Evolutionary conservation across 2,797 vertebrate species (phyloP), one percentile per base, ranked within the genome.

Genomic region (Myioborus melanocephalus): DNA sequence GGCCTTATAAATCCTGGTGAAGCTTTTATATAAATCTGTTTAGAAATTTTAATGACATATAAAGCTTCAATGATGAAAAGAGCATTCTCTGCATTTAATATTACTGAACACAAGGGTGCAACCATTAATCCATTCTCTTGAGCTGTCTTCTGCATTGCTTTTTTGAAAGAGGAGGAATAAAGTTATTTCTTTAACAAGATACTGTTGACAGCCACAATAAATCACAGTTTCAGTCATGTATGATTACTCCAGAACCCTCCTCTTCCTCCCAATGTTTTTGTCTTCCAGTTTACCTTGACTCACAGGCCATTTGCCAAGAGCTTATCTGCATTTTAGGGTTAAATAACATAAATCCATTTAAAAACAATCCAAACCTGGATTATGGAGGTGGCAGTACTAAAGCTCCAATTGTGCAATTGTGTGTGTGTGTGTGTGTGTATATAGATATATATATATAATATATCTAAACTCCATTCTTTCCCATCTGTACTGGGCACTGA

Each of bases 11-110:
- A 94, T 96, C 56, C 53, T 70, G 12, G 41, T 87, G 93, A 96
- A 86, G 70, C 57, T 96, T 96, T 95, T 85, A 89, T 89, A 95
- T 71, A 93, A 91, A 93, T 94, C 82, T 91, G 61, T 77, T 94
- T 43, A 68, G 79, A 93, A 91, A 79, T 89, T 89, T 89, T 96
- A 92, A 91, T 90, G 87, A 66, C 84, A 60, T 59, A 79, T 77
- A 80, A 83, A 72, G 28, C 34, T 49, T 80, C 87, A 57, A 28
- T 30, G 10, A 39, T 73, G 83, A 81, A 78, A 93, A 52, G 87
- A 70, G 8, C 14, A 56, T 87, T 85, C 64, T 12, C 9, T 83
- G 32, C 46, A 46, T 95, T 85, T 87, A 73, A 70, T 83, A 80
- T 66, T 68, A 60, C 32, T 49, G n/a, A 94, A 92, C 92, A 96